phyloP scores from a whole-genome alignment of 1,140 invertebrate genomes.

The Drosophila navojoa region DNA sequence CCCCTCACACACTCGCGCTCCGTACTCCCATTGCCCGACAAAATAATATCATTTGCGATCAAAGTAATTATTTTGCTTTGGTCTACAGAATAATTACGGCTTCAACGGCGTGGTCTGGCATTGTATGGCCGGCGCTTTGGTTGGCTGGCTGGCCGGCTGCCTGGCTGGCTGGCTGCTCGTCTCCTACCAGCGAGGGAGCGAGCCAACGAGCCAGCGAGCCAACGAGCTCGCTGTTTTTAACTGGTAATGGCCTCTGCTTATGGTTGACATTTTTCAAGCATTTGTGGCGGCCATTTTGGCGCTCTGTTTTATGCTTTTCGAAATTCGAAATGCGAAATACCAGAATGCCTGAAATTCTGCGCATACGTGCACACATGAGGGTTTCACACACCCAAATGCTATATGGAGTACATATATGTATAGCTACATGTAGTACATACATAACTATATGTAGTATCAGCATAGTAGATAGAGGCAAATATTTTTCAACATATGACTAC shows the following conservation, averaged over 20 bases:
- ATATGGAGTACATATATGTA: too few species aligned
- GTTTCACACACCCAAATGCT: too few species aligned
- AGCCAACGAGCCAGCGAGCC: not conserved
- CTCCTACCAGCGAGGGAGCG: constrained; percentile 21
- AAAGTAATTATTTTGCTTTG: constrained; percentile 83
- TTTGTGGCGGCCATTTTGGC: constrained; percentile 42
- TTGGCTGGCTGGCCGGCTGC: constrained; percentile 38
- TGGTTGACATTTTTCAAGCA: constrained; percentile 43
- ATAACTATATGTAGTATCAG: too few species aligned
- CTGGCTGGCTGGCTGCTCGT: not conserved
- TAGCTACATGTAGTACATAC: too few species aligned
- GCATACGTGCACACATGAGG: not conserved
- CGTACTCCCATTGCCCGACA: constrained; percentile 56
- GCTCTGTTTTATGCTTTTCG: constrained; percentile 51
- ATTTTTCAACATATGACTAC: constrained; percentile 16
- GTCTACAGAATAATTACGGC: constrained; percentile 81
- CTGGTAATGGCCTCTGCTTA: constrained; percentile 24
- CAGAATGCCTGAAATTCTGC: constrained; percentile 67
- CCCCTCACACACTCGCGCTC: constrained; percentile 33
- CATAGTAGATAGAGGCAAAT: constrained; percentile 1
- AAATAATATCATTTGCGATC: constrained; percentile 84
- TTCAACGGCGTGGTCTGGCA: constrained; percentile 53
- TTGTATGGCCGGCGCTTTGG: constrained; percentile 68
- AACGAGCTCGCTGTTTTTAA: constrained; percentile 3
- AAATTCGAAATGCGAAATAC: constrained; percentile 28